A percentile compares a stretch with the other conserved stretches of the same genome.
Conservation (phyloP, 2,113 vertebrate genomes). For the Hyperopisus bebe region DNA sequence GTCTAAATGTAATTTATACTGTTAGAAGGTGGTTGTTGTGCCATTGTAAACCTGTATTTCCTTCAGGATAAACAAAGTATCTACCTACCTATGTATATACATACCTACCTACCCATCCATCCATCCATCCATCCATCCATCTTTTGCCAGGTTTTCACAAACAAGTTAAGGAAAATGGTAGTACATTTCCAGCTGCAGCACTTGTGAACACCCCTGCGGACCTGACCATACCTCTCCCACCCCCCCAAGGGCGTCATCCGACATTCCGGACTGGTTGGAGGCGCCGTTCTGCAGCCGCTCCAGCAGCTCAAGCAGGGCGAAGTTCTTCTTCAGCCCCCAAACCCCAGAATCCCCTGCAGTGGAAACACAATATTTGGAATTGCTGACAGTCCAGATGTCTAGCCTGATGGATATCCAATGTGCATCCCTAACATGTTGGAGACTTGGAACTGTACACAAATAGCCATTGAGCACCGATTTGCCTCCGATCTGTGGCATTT, state of each 20-base stretch:
- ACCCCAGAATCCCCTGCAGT: conserved; percentile 87
- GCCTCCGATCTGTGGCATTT: not conserved
- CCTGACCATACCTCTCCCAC: conserved; percentile 78
- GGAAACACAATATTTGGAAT: not conserved
- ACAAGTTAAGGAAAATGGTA: not conserved
- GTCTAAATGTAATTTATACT: not conserved
- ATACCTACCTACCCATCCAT: not conserved
- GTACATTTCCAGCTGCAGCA: not conserved
- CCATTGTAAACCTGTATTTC: not conserved
- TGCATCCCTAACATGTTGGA: not conserved
- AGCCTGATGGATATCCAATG: not conserved
- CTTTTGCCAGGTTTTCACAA: not conserved
- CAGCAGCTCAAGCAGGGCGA: conserved; percentile 89
- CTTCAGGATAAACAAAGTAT: not conserved
- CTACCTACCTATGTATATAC: not conserved
- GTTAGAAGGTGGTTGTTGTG: not conserved
- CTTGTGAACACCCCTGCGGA: not conserved
- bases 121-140: not conserved
- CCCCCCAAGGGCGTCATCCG: conserved; percentile 77
- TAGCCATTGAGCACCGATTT: not conserved
- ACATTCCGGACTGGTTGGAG: conserved; percentile 72
- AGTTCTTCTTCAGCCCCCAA: conserved; percentile 98
- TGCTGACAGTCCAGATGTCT: not conserved
- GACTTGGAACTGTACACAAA: not conserved
- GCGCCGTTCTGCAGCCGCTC: conserved; percentile 93